phyloP scores from a whole-genome alignment of 2,113 vertebrate genomes.

The Sander lucioperca region DNA sequence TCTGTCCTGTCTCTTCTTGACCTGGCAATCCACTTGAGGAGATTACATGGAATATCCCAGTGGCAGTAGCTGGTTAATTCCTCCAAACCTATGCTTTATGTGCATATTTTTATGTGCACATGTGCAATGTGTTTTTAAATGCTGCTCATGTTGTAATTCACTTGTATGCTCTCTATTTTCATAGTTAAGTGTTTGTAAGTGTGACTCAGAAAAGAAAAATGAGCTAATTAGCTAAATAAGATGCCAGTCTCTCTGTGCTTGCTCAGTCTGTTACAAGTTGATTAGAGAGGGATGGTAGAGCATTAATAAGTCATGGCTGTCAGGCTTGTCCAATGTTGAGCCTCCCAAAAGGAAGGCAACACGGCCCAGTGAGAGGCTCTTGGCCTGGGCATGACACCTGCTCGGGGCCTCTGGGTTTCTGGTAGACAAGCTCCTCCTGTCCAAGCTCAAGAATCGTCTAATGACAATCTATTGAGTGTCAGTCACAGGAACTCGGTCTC shows the following conservation, averaged over 20 bases:
- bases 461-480: slow-evolving; percentile 49
- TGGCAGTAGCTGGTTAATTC: slow-evolving; percentile 36
- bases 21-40: slow-evolving; percentile 66
- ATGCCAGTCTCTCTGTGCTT: slow-evolving; percentile 1
- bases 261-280: slow-evolving; percentile 36
- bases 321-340: slow-evolving; percentile 32
- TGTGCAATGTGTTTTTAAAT: background rate
- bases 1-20: slow-evolving; percentile 9
- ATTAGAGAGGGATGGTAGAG: slow-evolving; percentile 36
- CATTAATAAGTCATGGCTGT: slow-evolving; percentile 66
- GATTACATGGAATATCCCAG: slow-evolving; percentile 66
- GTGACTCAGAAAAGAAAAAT: background rate
- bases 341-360: slow-evolving; percentile 40
- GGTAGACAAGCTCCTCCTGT: slow-evolving; percentile 40
- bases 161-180: slow-evolving; percentile 3
- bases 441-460: slow-evolving; percentile 20
- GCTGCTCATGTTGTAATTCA: background rate
- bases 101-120: too few relatives aligned
- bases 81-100: slow-evolving; percentile 30
- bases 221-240: too few relatives aligned
- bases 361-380: slow-evolving; percentile 37
- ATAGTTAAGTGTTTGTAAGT: slow-evolving; percentile 11
- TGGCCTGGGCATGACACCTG: slow-evolving; percentile 52
- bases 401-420: slow-evolving; percentile 40
- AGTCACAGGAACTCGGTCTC: slow-evolving; percentile 18